Evolutionary conservation across 2,888 invertebrate genomes (phyloP).

Genomic region (Dynastes grantii): DNA sequence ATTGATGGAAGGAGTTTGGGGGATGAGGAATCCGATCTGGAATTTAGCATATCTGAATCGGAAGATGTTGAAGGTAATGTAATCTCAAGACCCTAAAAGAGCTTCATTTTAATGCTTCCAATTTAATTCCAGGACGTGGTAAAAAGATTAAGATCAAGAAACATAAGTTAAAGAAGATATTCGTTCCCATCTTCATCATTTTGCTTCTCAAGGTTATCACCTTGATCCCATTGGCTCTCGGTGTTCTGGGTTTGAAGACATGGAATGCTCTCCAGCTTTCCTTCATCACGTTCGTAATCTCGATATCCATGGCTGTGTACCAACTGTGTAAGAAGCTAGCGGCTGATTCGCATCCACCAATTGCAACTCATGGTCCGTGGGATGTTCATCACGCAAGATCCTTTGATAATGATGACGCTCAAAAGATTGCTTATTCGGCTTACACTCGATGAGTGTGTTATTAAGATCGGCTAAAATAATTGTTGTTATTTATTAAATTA

Average conservation of each 20-base stretch:
- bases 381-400: conserved; percentile 67
- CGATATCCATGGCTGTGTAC: conserved; percentile 88
- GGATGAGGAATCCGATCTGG: conserved; percentile 82
- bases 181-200: conserved; percentile 87
- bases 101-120: background rate
- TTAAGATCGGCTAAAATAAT: background rate
- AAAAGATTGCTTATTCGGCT: conserved; percentile 82
- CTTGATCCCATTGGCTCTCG: conserved; percentile 87
- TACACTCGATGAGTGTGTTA: conserved; percentile 67
- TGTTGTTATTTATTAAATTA: conserved; percentile 40
- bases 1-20: conserved; percentile 84
- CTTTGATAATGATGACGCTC: conserved; percentile 74
- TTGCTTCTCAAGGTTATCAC: conserved; percentile 90
- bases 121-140: conserved; percentile 40
- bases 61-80: conserved; percentile 64
- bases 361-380: conserved; percentile 71
- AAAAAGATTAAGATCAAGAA: conserved; percentile 47
- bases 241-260: conserved; percentile 88
- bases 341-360: conserved; percentile 77
- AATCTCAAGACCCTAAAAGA: background rate
- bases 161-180: conserved; percentile 84
- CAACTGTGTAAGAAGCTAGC: conserved; percentile 90
- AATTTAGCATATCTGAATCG: conserved; percentile 73
- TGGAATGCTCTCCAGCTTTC: conserved; percentile 91
- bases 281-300: conserved; percentile 89